Evolutionary conservation across 2,888 invertebrate species (phyloP).

Genomic region (Phaonia tiefii): DNA sequence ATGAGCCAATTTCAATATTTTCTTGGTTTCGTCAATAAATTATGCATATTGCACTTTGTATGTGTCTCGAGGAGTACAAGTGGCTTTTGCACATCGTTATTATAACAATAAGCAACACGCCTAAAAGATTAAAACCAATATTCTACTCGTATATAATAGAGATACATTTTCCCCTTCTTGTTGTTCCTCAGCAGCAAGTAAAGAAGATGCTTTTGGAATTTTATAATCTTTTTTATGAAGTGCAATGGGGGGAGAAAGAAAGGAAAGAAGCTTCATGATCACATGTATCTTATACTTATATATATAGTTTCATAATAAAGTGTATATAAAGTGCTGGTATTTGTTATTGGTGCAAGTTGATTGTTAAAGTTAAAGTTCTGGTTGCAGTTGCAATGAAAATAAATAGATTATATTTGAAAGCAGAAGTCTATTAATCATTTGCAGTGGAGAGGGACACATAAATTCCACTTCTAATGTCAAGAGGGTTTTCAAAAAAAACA

Average conservation of each 20-base stretch:
- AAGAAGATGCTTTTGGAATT: slow-evolving; percentile 35
- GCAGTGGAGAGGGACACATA: not conserved
- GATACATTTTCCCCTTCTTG: slow-evolving; percentile 36
- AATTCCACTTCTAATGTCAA: not conserved
- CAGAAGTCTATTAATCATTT: slow-evolving; percentile 61
- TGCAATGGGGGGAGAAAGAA: not conserved
- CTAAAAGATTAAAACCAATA: slow-evolving; percentile 74
- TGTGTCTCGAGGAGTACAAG: slow-evolving; percentile 71
- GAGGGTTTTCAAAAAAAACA: not conserved
- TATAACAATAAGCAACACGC: slow-evolving; percentile 77
- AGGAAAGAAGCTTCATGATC: too few relatives aligned
- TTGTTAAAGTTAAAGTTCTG: not conserved
- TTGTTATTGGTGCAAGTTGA: slow-evolving; percentile 41
- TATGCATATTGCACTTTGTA: slow-evolving; percentile 43
- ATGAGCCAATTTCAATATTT: not conserved
- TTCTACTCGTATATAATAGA: slow-evolving; percentile 25
- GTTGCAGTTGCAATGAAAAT: slow-evolving; percentile 40
- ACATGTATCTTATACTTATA: too few relatives aligned
- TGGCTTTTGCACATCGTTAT: slow-evolving; percentile 79
- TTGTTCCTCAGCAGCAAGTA: not conserved
- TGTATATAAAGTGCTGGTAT: slow-evolving; percentile 64
- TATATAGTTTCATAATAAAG: slow-evolving; percentile 47
- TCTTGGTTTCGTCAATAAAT: slow-evolving; percentile 55
- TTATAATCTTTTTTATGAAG: slow-evolving; percentile 22
- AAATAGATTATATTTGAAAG: slow-evolving; percentile 49